Percentiles rank a stretch among this genome's conserved stretches.
Evolutionary conservation across 37 sponge, comb jelly and placozoan species (phyloP).

Genomic region (Haliclona indistincta): DNA sequence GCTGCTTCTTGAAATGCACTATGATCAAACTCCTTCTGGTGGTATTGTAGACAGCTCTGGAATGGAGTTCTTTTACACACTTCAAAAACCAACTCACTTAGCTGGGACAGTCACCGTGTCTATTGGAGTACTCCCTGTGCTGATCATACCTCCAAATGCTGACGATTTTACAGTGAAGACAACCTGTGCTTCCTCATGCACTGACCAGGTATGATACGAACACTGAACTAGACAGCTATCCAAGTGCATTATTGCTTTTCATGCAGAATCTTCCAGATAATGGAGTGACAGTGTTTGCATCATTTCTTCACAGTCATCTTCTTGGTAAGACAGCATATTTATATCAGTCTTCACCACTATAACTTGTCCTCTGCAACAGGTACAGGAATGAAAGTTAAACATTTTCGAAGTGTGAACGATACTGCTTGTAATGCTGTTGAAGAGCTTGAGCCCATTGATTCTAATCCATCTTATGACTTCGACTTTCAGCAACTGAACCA

Average conservation of each 20-base stretch:
- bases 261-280: neutral
- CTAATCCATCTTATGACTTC: neutral
- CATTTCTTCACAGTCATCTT: neutral
- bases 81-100: neutral
- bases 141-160: neutral
- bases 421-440: neutral
- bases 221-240: neutral
- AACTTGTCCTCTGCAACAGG: no score
- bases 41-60: neutral
- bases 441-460: neutral
- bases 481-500: neutral
- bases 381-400: neutral
- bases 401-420: neutral
- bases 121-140: neutral
- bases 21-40: constrained; percentile 38
- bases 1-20: constrained; percentile 60
- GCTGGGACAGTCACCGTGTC: neutral
- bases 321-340: neutral
- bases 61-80: neutral
- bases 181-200: neutral
- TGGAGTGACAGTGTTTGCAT: neutral
- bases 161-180: neutral
- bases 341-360: neutral
- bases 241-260: neutral
- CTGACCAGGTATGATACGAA: neutral